Conservation (phyloP, 2,113 vertebrate species). For the Sander lucioperca region DNA sequence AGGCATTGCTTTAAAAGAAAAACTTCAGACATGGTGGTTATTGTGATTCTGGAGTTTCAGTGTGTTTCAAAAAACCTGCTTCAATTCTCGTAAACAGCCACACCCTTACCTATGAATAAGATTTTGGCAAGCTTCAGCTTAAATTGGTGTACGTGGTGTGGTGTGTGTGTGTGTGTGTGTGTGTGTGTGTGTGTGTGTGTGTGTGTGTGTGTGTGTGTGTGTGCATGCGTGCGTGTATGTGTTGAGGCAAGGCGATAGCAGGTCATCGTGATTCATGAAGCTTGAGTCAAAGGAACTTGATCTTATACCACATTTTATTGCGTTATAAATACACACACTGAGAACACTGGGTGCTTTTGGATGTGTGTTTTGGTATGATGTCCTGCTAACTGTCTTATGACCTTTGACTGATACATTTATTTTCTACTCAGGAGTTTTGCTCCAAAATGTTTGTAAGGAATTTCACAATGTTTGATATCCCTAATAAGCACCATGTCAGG, state of each 20-base stretch:
- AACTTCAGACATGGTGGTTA: background rate
- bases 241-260: background rate
- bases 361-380: too few relatives aligned
- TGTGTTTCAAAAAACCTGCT: background rate
- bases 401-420: background rate
- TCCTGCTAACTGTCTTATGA: too few relatives aligned
- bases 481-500: background rate
- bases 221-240: background rate
- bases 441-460: background rate
- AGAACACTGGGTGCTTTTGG: too few relatives aligned
- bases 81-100: background rate
- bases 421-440: background rate
- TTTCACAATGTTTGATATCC: background rate
- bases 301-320: background rate
- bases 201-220: background rate
- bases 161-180: background rate
- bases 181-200: background rate
- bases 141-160: background rate
- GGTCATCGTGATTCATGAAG: too few relatives aligned
- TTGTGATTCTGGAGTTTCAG: background rate
- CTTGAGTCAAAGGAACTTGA: background rate
- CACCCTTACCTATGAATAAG: slow-evolving; percentile 28
- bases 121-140: background rate
- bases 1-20: background rate
- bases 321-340: background rate